phyloP scores from a whole-genome alignment of 2,113 vertebrate genomes.

The Lathamus discolor region DNA sequence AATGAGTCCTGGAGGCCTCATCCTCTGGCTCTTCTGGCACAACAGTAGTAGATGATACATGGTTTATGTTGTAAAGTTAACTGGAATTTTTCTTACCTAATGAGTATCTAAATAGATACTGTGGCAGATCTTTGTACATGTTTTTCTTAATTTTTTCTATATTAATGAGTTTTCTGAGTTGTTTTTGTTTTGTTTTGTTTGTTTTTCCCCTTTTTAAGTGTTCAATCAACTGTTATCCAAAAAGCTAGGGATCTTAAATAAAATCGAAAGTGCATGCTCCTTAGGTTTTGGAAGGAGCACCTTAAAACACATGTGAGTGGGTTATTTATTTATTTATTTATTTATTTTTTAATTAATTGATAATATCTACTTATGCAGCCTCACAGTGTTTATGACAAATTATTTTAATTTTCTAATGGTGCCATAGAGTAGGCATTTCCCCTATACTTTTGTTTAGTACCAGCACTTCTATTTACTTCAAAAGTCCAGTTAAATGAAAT shows the following conservation, averaged over 20 bases:
- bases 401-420: neutral
- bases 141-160: neutral
- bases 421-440: neutral
- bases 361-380: neutral
- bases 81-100: neutral
- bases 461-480: neutral
- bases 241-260: neutral
- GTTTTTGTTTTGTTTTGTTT: neutral
- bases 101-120: neutral
- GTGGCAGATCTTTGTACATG: neutral
- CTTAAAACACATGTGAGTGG: neutral
- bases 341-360: neutral
- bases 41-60: neutral
- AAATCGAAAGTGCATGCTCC: neutral
- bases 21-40: neutral
- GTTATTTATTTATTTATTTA: neutral
- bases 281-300: neutral
- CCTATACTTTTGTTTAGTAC: neutral
- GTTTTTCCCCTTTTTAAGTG: neutral
- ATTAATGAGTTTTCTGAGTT: neutral
- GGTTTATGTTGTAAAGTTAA: neutral
- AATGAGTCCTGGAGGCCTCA: neutral
- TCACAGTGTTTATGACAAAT: neutral
- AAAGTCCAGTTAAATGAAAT: neutral
- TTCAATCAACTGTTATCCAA: neutral